Percentiles rank a stretch among this genome's conserved stretches.
Evolutionary conservation across 2,113 vertebrate genomes (phyloP).

Genomic region (Gulo gulo): DNA sequence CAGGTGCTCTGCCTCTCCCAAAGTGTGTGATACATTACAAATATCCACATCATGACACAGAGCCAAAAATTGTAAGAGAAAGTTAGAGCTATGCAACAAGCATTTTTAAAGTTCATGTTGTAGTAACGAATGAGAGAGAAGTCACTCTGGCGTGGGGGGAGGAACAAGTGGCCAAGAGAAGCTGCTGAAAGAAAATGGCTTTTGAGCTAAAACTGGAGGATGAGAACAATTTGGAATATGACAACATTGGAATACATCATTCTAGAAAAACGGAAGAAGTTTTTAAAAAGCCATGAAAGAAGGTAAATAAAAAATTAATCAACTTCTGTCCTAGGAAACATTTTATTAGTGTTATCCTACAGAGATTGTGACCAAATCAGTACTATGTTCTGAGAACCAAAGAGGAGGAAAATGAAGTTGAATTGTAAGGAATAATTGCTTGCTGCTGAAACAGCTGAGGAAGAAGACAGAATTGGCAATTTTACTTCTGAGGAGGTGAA

Average conservation of each 20-base stretch:
- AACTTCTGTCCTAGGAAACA: neutral
- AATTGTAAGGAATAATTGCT: neutral
- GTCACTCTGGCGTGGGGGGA: neutral
- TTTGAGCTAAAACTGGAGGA: neutral
- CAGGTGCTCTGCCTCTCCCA: neutral
- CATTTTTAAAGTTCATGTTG: neutral
- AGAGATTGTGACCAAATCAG: neutral
- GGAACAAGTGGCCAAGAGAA: neutral
- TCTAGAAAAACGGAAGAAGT: neutral
- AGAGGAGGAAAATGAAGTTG: neutral
- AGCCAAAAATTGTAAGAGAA: neutral
- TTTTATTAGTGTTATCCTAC: neutral
- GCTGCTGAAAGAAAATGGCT: neutral
- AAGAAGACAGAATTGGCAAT: neutral
- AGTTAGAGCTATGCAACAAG: neutral
- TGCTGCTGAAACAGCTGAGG: neutral
- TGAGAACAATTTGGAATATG: neutral
- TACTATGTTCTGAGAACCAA: neutral
- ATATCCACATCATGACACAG: neutral
- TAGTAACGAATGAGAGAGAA: neutral
- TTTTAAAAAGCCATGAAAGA: neutral
- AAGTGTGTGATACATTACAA: neutral
- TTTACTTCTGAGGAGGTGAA: constrained; percentile 7
- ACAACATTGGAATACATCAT: neutral
- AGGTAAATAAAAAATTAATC: neutral